Conservation (phyloP, 2,888 invertebrate species). For the Stenodema calcarata region DNA sequence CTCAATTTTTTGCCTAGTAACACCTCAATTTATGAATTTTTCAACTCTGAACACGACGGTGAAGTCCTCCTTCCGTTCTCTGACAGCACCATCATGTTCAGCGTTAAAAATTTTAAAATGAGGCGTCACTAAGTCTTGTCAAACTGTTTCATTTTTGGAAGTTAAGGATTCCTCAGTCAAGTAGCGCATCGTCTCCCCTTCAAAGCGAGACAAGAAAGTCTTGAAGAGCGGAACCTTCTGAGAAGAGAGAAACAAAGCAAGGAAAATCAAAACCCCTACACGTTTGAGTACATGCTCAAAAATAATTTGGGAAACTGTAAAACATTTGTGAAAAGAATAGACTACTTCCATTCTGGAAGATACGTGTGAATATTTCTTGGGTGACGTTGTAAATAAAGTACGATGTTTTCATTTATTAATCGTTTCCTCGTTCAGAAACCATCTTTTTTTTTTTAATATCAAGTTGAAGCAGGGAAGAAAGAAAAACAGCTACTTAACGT, state of each 20-base stretch:
- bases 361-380: conserved; percentile 61
- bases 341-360: conserved; percentile 87
- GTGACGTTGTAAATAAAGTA: background rate
- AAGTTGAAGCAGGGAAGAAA: too few species aligned
- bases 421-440: too few species aligned
- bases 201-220: conserved; percentile 77
- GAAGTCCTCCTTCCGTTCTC: too few species aligned
- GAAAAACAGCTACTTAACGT: background rate
- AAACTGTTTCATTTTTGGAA: too few species aligned
- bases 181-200: conserved; percentile 87
- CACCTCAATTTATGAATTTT: too few species aligned
- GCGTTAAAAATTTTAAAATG: too few species aligned
- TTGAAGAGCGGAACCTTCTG: conserved; percentile 69
- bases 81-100: too few species aligned
- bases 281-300: conserved; percentile 87
- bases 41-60: too few species aligned
- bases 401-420: too few species aligned
- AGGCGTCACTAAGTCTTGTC: too few species aligned
- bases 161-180: conserved; percentile 69
- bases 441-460: too few species aligned
- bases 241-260: conserved; percentile 70
- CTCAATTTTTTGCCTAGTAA: too few species aligned
- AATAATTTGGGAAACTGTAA: conserved; percentile 93
- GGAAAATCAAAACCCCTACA: conserved; percentile 83
- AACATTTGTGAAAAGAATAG: conserved; percentile 82